A percentile compares a stretch with the other conserved stretches of the same genome.
These are phyloP conservation scores for Deroptyus accipitrinus DNA, from an alignment of 2,113 vertebrate genomes.

Conservation along the genomic window DNA sequence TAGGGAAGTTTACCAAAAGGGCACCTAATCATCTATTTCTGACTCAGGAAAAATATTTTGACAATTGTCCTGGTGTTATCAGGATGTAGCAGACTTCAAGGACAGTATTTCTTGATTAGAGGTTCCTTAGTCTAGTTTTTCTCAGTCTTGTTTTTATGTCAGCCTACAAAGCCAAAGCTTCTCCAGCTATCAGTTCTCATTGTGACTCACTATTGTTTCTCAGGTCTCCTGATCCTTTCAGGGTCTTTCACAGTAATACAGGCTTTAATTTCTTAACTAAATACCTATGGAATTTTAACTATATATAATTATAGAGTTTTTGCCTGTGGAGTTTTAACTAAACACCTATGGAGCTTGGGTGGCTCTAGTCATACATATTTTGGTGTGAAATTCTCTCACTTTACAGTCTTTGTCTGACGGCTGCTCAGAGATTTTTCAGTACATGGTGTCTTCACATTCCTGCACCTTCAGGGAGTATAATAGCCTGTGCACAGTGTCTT, in stretches of 20 bases:
- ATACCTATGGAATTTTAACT: background rate
- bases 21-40: background rate
- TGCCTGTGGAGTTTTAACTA: background rate
- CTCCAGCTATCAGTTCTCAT: background rate
- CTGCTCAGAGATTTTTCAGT: background rate
- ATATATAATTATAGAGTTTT: background rate
- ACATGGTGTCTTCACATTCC: background rate
- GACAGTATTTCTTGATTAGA: background rate
- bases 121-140: background rate
- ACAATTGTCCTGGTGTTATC: background rate
- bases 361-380: background rate
- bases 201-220: background rate
- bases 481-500: background rate
- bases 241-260: background rate
- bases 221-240: background rate
- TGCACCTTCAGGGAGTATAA: background rate
- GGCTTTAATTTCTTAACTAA: background rate
- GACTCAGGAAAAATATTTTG: background rate
- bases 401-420: background rate
- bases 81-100: background rate
- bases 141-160: background rate
- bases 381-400: background rate
- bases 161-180: background rate
- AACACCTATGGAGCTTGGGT: background rate
- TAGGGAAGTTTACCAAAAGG: background rate